Evolutionary conservation across 2,888 invertebrate genomes (phyloP), one percentile per base, ranked within the genome.

Genomic region (Pseudococcus jackbeardsleyi): DNA sequence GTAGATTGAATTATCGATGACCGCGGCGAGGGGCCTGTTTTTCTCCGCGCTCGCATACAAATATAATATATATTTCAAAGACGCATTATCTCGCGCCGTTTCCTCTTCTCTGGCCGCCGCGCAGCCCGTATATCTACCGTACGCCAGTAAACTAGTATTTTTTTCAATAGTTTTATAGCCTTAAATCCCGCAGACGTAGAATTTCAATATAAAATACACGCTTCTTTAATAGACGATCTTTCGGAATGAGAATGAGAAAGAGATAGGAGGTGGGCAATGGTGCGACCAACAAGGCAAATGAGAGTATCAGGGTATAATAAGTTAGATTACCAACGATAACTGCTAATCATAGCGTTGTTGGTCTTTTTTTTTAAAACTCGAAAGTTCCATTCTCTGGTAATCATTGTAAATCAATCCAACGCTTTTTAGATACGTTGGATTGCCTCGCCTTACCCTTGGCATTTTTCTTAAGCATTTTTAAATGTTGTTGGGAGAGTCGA

Each of bases 281-380:
- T 64, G 19, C 19, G 22, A 22, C 64, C 11, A 39, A 72, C 33
- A 26, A 33, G 72, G 72, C 33, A 39, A 72, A 72, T 59, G 46
- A 50, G 77, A 50, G 77, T 77, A 87, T 77, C 42, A 50, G 87
- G 79, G 77, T 87, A 87, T 77, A 87, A 87, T 87, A 79, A 87
- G 87, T 87, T 87, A 87, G 87, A 87, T 87, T 79, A 87, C 50
- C 79, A 82, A 77, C 87, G 77, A 87, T 87, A 87, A 86, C 42
- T 33, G 15, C 68, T 86, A 86, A 77, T 87, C 87, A 48, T 42
- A 82, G 72, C 50, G 50, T 72, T 59, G 42, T 42, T 42, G 9
- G 72, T 72, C 8, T 72, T 5, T 33, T 68, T 64, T 42, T 77
- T 77, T 68, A 19, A 6, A 64, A 86, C 64, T 68, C 77, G 77